These are phyloP conservation scores for Orius insidiosus DNA, from an alignment of 1,140 invertebrate genomes.

Conservation along the genomic window DNA sequence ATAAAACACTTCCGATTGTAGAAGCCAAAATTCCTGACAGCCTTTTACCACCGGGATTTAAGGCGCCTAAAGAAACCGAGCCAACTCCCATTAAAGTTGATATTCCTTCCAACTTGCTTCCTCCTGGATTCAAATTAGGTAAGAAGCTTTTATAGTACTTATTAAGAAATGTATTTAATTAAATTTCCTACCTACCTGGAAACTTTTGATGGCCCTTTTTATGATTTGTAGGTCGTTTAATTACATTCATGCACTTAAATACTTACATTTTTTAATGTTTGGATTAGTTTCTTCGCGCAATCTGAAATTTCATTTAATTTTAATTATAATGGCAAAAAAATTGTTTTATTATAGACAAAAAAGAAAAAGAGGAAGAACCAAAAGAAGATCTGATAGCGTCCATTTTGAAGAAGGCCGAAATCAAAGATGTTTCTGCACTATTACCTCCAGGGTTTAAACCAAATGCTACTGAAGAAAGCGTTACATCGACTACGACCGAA, in stretches of 20 bases:
- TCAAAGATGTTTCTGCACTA: conserved; percentile 33
- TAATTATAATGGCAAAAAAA: too few species aligned
- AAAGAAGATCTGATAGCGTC: conserved; percentile 16
- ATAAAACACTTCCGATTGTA: conserved; percentile 13
- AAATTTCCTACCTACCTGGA: too few species aligned
- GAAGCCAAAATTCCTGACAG: conserved; percentile 20
- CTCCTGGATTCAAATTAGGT: conserved; percentile 33
- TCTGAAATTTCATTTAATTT: too few species aligned
- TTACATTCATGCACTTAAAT: too few species aligned
- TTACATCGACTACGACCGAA: conserved; percentile 23
- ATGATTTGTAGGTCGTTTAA: too few species aligned
- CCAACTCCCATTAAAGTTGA: conserved; percentile 5
- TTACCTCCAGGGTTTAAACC: conserved; percentile 43
- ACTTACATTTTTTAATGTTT: too few species aligned
- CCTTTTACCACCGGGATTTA: conserved; percentile 23
- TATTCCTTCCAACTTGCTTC: conserved; percentile 26
- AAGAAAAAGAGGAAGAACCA: conserved; percentile 9
- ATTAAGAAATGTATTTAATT: too few species aligned
- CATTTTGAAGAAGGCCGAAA: conserved; percentile 28
- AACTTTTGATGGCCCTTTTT: too few species aligned
- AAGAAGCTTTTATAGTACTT: too few species aligned
- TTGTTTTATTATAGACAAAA: conserved; percentile 11
- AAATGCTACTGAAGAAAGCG: conserved; percentile 18
- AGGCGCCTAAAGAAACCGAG: conserved; percentile 14
- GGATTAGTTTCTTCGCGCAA: too few species aligned